Conservation (phyloP, 2,113 vertebrate species). For the Sigmodon hispidus region DNA sequence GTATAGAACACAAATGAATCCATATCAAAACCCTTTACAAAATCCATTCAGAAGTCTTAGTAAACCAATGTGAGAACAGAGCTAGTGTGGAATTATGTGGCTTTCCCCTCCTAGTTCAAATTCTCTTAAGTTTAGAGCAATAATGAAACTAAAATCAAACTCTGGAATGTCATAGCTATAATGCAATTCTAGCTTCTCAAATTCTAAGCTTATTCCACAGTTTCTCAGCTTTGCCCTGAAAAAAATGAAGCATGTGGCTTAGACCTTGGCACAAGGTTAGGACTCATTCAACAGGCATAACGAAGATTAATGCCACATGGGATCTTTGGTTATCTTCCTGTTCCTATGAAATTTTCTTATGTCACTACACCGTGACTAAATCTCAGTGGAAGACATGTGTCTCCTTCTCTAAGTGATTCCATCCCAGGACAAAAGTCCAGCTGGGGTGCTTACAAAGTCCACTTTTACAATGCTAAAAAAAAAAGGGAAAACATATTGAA, state of each 20-base stretch:
- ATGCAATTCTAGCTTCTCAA: not conserved
- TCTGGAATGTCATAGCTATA: not conserved
- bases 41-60: not conserved
- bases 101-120: not conserved
- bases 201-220: not conserved
- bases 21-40: not conserved
- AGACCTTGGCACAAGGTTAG: not conserved
- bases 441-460: not conserved
- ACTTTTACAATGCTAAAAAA: slow-evolving; percentile 22
- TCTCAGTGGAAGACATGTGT: not conserved
- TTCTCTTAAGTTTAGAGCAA: not conserved
- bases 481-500: not conserved
- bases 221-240: not conserved
- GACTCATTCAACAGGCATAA: not conserved
- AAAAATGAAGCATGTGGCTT: not conserved
- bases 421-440: slow-evolving; percentile 15
- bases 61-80: slow-evolving; percentile 18
- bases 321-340: not conserved
- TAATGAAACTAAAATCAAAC: not conserved
- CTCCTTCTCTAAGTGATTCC: slow-evolving; percentile 42
- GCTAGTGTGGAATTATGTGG: not conserved
- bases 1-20: slow-evolving; percentile 1
- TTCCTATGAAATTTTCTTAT: slow-evolving; percentile 6
- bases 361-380: slow-evolving; percentile 35
- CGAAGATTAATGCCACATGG: not conserved